Evolutionary conservation across 2,797 vertebrate genomes (phyloP), one percentile per base, ranked within the genome.

Genomic region (Oryzias sinensis): DNA sequence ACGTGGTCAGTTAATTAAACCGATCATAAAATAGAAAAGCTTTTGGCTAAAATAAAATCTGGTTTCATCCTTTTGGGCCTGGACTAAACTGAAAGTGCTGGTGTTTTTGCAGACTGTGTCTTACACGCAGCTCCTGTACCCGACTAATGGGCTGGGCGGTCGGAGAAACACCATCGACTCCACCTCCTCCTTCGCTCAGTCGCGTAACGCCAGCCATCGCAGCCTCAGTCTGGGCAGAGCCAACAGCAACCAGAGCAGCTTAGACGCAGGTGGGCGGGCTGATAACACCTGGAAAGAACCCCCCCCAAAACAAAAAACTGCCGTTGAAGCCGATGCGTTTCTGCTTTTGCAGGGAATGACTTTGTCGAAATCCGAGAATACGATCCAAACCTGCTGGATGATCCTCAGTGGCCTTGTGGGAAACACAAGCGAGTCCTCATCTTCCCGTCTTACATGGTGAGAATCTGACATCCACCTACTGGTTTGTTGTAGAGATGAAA

Each of bases 381-480:
- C 0, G 94, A 99, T 88, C 97, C 97, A 33, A 97, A 99, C 80
- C 94, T 99, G 74, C 88, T 99, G 89, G 97, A 99, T 51, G 97
- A 99, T 88, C 97, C 97, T 0, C 97, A 98, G 84, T 99, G 97
- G 97, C 97, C 97, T 6, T 99, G 97, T 77, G 97, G 97, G 71
- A 99, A 99, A 85, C 97, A 99, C 87, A 99, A 99, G 80, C 84
- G 97, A 65, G 97, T 99, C 74, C 93, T 99, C 76, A 99, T 97
- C 88, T 99, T 99, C 76, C 97, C 97, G 73, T 99, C 97, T 0
- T 99, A 99, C 86, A 99, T 99, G 97, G 97, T 98, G 90, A 95
- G 96, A 93, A 77, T 50, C 6, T 6, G 6, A 6, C 27, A 27
- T 27, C 27, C 27, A 7, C 27, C 27, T 27, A 7, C 27, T 27